Evolutionary conservation across 2,113 vertebrate genomes (phyloP).

Genomic region (Leptobrachium leishanense): DNA sequence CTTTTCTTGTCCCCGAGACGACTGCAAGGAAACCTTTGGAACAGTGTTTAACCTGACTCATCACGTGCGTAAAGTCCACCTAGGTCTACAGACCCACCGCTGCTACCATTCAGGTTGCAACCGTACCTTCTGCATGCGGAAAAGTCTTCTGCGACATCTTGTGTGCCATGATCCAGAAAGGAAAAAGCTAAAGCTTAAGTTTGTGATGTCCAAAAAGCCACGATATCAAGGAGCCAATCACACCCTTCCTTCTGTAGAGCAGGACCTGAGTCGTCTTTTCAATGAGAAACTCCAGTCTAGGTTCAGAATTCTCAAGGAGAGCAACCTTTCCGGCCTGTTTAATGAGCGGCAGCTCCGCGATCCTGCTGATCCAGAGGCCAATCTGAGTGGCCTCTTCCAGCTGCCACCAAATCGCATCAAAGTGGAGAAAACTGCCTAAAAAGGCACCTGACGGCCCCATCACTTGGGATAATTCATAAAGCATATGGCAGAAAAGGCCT

Average conservation of each 20-base stretch:
- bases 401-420: slow-evolving; percentile 46
- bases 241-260: slow-evolving; percentile 57
- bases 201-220: slow-evolving; percentile 49
- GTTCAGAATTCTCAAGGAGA: slow-evolving; percentile 65
- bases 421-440: neutral
- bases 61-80: too few species aligned
- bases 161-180: too few species aligned
- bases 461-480: too few species aligned
- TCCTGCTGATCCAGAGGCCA: slow-evolving; percentile 69
- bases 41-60: too few species aligned
- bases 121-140: too few species aligned
- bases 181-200: slow-evolving; percentile 8
- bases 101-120: too few species aligned
- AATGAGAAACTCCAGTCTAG: slow-evolving; percentile 64
- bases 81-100: too few species aligned
- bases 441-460: too few species aligned
- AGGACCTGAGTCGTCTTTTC: slow-evolving; percentile 68
- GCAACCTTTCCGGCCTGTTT: slow-evolving; percentile 70
- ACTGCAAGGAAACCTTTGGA: too few species aligned
- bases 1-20: too few species aligned
- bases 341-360: slow-evolving; percentile 75
- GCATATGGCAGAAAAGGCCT: too few species aligned
- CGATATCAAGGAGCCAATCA: slow-evolving; percentile 54
- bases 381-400: slow-evolving; percentile 67
- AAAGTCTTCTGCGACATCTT: too few species aligned